Evolutionary conservation across 2,797 vertebrate species (phyloP).

Genomic region (Dipus sagitta): DNA sequence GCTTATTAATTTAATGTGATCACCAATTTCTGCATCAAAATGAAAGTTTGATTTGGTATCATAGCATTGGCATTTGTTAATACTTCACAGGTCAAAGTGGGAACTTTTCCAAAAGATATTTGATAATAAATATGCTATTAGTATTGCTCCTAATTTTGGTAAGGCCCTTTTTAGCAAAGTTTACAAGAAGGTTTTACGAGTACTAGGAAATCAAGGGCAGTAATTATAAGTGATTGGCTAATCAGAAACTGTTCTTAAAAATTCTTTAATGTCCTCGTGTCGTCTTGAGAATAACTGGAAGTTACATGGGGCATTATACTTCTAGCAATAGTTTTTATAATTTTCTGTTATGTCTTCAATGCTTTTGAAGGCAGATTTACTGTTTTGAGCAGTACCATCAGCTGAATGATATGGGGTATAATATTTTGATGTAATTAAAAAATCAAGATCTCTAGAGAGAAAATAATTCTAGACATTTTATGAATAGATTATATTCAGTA

Average conservation of each 20-base stretch:
- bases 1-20: conserved; percentile 85
- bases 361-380: background rate
- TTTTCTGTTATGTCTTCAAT: background rate
- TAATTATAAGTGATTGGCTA: conserved; percentile 93
- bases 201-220: conserved; percentile 92
- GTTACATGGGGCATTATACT: background rate
- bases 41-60: conserved; percentile 86
- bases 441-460: background rate
- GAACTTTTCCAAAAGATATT: conserved; percentile 91
- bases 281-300: background rate
- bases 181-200: conserved; percentile 88
- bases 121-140: conserved; percentile 91
- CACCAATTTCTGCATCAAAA: conserved; percentile 67
- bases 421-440: conserved; percentile 47
- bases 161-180: conserved; percentile 88
- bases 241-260: conserved; percentile 72
- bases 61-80: conserved; percentile 88
- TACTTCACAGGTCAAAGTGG: conserved; percentile 88
- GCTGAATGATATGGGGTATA: background rate
- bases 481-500: background rate
- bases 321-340: background rate
- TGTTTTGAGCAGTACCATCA: background rate
- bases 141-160: conserved; percentile 92
- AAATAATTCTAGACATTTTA: conserved; percentile 45
- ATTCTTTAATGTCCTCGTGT: background rate